Conservation (phyloP, 92 coral and sea anemone species). For the Galaxea fascicularis region DNA sequence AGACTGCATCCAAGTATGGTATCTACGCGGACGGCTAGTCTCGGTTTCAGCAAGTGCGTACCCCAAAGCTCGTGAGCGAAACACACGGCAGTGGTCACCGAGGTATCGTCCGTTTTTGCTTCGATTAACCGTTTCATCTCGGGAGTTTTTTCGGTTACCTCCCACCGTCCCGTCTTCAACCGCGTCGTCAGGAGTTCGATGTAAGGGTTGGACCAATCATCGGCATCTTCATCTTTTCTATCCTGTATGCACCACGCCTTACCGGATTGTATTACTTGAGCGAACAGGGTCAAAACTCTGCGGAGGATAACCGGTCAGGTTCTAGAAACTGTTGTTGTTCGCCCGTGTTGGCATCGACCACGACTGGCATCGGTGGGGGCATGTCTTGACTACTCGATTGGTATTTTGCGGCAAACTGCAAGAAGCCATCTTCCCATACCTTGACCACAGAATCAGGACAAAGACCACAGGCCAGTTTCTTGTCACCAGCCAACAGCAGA, state of each 20-base stretch:
- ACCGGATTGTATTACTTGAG: not conserved
- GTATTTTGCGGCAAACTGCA: not conserved
- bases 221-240: not conserved
- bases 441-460: not conserved
- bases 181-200: not conserved
- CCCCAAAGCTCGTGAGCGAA: slow-evolving; percentile 18
- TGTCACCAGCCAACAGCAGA: not conserved
- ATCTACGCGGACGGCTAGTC: slow-evolving; percentile 4
- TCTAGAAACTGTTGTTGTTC: not conserved
- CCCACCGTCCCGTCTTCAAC: not conserved
- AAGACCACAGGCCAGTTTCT: not conserved
- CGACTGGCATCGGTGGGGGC: not conserved
- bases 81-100: not conserved
- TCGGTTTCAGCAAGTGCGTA: not conserved
- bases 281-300: not conserved
- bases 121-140: not conserved
- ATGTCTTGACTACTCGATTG: too few relatives aligned
- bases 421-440: slow-evolving; percentile 31
- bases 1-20: not conserved
- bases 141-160: not conserved
- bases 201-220: not conserved
- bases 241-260: not conserved
- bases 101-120: not conserved
- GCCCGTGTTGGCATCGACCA: not conserved
- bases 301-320: not conserved